Evolutionary conservation across 2,113 vertebrate genomes (phyloP), one percentile per base, ranked within the genome.

Genomic region (Pitta sordida): DNA sequence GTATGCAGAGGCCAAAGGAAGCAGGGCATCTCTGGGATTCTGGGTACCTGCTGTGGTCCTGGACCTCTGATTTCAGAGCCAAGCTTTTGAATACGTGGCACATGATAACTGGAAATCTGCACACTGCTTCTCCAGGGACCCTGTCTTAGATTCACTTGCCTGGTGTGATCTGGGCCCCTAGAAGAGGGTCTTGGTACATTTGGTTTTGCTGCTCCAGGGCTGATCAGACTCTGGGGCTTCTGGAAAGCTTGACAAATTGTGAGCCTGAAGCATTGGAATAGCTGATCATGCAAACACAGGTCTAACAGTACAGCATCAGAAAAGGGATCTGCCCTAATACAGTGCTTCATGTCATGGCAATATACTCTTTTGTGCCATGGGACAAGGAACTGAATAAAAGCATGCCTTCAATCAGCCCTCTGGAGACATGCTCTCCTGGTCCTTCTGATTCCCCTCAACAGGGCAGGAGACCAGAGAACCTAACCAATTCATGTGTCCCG

Each of bases 321-420:
- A 37, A 48, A 69, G 6, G 32, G 10, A 56, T 52, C 18, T 91
- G 55, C 19, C 15, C 51, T 41, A 60, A 20, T 59, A 24, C 53
- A 55, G 17, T 22, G 63, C 13, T 32, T 59, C 7, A 2, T 15
- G 19, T 46, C 26, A 8, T 20, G 24, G 24, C 29, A 76, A 27
- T 0, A 0, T 21, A 36, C 6, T 9, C 13, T 64, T 86, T 37
- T 71, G 34, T 49, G 43, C 55, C 8, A 24, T 1, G 9, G 37
- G 22, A 32, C 24, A 78, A 62, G 13, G 5, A 32, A 26, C 9
- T 7, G 24, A 62, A 34, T 48, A 32, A 76, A 77, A 79, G 15
- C 17, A 83, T 78, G 22, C 13, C 52, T 27, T 78, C 41, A n/a
- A 16, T 37, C 27, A 70, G n/a, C 13, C 24, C n/a, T 52, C 44